Evolutionary conservation across 1,140 invertebrate genomes (phyloP), one percentile per base, ranked within the genome.

Genomic region (Drosophila equinoxialis): DNA sequence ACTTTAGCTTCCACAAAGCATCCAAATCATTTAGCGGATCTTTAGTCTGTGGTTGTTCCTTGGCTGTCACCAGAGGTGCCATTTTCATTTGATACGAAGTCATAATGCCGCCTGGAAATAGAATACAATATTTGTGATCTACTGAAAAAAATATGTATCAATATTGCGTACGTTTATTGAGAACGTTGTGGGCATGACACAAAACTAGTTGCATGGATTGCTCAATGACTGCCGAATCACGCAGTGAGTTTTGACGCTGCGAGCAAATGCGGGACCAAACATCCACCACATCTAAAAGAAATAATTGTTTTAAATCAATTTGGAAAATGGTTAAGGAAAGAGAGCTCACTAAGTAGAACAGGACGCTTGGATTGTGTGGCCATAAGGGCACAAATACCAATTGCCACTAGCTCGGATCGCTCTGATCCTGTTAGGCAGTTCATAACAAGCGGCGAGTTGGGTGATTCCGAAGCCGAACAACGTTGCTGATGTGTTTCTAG

Each of bases 21-120:
- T 92, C 91, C 26, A 92, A 59, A 63, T 92, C 91, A 59, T 90
- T 92, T 6, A 92, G 84, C 62, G 91, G 91, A 84, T 92, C 91
- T 66, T 92, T 92, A 30, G 68, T 81, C 71, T 91, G 90, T 61
- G 91, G 79, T 57, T 92, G 90, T 51, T 91, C 90, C 60, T 90
- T 90, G n/a, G 91, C 81, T 2, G 68, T 87, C 4, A 91, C 86
- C 58, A 90, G 90, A 23, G 90, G 90, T 6, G 91, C 90, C 77
- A 89, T 92, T 55, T 92, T 92, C 90, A 92, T 91, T 79, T 92
- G 91, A 90, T 92, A 92, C 54, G 91, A 92, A 1, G 91, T 92
- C 77, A 92, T 91, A 3, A 92, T 92, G 69, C 91, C 91, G 54
- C 86, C 91, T 91, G 33, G 3, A 59, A 39, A 23, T 17, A 58